Conservation (phyloP, 1,140 invertebrate genomes). For the Drosophila teissieri region DNA sequence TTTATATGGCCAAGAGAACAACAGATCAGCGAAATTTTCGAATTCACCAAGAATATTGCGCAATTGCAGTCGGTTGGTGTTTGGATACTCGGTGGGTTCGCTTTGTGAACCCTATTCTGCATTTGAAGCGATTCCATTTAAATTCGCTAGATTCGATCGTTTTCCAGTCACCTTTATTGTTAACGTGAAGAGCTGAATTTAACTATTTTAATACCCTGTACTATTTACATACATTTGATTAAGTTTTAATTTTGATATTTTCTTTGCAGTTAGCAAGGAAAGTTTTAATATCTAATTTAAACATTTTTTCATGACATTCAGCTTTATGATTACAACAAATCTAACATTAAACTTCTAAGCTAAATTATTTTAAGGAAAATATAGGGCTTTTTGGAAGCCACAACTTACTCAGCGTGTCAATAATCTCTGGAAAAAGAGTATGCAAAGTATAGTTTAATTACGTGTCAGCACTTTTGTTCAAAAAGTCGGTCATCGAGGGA, state of each 20-base stretch:
- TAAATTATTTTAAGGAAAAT: not conserved
- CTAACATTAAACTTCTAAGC: too few relatives aligned
- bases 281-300: too few relatives aligned
- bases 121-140: slow-evolving; percentile 11
- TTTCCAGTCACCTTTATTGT: slow-evolving; percentile 12
- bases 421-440: slow-evolving; percentile 9
- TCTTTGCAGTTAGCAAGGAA: not conserved
- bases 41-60: slow-evolving; percentile 30
- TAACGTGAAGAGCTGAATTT: slow-evolving; percentile 3
- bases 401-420: not conserved
- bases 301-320: too few relatives aligned
- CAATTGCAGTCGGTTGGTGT: slow-evolving; percentile 24
- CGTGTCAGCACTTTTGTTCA: slow-evolving; percentile 28
- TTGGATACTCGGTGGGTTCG: slow-evolving; percentile 11
- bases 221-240: too few relatives aligned
- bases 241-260: not conserved
- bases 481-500: slow-evolving; percentile 30
- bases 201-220: slow-evolving; percentile 10
- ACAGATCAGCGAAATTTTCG: slow-evolving; percentile 54
- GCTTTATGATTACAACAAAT: too few relatives aligned
- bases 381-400: not conserved
- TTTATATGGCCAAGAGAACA: slow-evolving; percentile 57
- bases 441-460: slow-evolving; percentile 3
- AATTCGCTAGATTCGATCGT: slow-evolving; percentile 40
- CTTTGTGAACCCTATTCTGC: slow-evolving; percentile 14